A percentile compares a stretch with the other conserved stretches of the same genome.
Conservation (phyloP, 2,797 vertebrate genomes). For the Benthosema pterotum region DNA sequence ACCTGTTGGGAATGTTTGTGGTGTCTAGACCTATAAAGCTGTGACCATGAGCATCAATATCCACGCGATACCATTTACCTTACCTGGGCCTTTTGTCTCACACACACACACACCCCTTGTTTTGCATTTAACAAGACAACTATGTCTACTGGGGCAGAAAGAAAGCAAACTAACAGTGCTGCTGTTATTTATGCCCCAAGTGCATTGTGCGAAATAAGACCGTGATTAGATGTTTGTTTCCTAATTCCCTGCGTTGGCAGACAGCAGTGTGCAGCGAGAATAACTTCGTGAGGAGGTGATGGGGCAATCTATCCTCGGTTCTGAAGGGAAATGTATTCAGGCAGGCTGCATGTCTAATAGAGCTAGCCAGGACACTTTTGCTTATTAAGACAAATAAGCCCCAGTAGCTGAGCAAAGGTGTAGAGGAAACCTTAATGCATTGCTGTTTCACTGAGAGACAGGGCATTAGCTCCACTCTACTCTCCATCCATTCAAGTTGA, state of each 20-base stretch:
- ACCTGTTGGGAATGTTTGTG: background rate
- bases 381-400: constrained; percentile 72
- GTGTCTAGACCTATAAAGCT: background rate
- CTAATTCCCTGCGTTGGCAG: constrained; percentile 52
- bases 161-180: constrained; percentile 16
- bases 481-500: constrained; percentile 31
- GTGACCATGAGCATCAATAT: background rate
- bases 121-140: constrained; percentile 22
- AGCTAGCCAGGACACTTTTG: constrained; percentile 41
- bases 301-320: constrained; percentile 42
- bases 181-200: constrained; percentile 24
- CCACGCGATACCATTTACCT: background rate
- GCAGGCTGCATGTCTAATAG: constrained; percentile 40
- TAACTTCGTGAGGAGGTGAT: constrained; percentile 41
- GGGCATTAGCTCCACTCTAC: constrained; percentile 8
- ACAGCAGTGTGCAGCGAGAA: constrained; percentile 44
- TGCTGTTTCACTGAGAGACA: constrained; percentile 29
- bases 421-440: constrained; percentile 29
- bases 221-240: constrained; percentile 42
- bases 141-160: constrained; percentile 17
- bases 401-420: constrained; percentile 34
- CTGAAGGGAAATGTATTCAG: constrained; percentile 41
- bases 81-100: background rate
- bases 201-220: constrained; percentile 46
- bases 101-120: constrained; percentile 3